A percentile compares a stretch with the other conserved stretches of the same genome.
phyloP scores from a whole-genome alignment of 2,113 vertebrate species.

The Anseranas semipalmata region DNA sequence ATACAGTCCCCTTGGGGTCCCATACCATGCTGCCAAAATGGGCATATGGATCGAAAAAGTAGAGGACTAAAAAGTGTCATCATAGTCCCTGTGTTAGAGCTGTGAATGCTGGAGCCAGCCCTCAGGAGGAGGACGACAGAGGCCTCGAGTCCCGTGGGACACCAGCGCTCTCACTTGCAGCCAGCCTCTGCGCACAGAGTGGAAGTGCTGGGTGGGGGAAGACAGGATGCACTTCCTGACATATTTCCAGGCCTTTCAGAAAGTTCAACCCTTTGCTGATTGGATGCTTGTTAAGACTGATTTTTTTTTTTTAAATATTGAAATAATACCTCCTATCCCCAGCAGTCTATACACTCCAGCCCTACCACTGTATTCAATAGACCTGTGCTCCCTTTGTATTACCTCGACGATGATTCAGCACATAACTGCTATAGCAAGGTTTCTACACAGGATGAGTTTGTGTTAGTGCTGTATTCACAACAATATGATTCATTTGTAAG shows the following conservation, averaged over 20 bases:
- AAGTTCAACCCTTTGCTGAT: neutral
- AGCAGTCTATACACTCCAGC: neutral
- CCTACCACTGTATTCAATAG: fast-evolving
- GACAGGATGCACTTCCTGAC: fast-evolving
- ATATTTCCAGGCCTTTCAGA: neutral
- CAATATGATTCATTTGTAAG: neutral
- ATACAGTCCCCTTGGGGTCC: neutral
- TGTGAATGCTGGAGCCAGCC: neutral
- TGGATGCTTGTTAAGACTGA: neutral
- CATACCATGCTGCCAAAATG: neutral
- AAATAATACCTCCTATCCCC: neutral
- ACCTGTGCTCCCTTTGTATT: neutral
- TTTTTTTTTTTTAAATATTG: neutral
- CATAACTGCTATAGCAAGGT: neutral
- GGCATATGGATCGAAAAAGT: too few species aligned
- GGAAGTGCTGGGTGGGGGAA: fast-evolving
- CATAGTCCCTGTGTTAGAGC: neutral
- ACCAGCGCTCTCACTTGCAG: fast-evolving
- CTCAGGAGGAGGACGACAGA: neutral
- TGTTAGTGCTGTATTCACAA: neutral
- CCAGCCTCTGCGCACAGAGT: neutral
- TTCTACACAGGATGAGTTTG: neutral
- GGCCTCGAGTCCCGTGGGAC: neutral
- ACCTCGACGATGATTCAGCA: neutral
- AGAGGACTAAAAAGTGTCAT: neutral